phyloP scores from a whole-genome alignment of 2,113 vertebrate genomes.

The Seriola dumerili region DNA sequence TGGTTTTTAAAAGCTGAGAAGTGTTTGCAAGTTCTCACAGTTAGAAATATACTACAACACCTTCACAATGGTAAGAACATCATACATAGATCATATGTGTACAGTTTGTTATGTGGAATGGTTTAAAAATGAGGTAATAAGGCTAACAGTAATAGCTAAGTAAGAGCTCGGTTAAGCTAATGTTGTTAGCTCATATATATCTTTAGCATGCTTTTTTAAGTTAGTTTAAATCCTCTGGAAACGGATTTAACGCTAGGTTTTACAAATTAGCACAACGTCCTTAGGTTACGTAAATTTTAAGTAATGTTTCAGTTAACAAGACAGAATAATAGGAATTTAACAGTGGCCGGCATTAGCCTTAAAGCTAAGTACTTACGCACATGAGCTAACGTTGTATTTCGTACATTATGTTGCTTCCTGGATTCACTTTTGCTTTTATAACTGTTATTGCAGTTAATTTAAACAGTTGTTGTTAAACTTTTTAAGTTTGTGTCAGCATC shows the following conservation, averaged over 20 bases:
- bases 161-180: constrained; percentile 46
- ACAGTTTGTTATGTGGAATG: not conserved
- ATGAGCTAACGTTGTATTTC: constrained; percentile 20
- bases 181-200: not conserved
- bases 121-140: not conserved
- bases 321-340: not conserved
- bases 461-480: not conserved
- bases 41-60: constrained; percentile 2
- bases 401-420: fast-evolving
- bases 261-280: not conserved
- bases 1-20: not conserved
- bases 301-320: too few species aligned
- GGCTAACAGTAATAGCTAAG: not conserved
- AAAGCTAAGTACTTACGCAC: not conserved
- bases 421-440: not conserved
- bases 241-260: fast-evolving
- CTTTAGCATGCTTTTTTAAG: not conserved
- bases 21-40: not conserved
- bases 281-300: too few species aligned
- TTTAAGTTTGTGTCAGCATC: too few species aligned
- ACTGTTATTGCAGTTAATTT: too few species aligned
- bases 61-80: constrained; percentile 73
- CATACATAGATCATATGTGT: fast-evolving
- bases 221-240: not conserved
- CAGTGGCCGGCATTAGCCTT: not conserved